Evolutionary conservation across 2,797 vertebrate genomes (phyloP).

Genomic region (Phrynocephalus forsythii): DNA sequence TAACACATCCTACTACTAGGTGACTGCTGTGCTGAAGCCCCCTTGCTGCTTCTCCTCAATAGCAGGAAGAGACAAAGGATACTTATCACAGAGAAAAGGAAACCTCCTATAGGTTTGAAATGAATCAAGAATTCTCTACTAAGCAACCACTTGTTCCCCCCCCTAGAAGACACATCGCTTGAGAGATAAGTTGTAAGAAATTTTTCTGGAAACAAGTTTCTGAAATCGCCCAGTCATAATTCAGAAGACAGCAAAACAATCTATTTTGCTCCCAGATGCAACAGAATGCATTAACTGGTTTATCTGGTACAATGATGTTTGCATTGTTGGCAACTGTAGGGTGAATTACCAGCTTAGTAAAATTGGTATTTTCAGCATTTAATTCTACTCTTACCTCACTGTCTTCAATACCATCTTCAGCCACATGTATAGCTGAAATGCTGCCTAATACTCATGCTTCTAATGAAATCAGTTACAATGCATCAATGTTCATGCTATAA

Average conservation of each 20-base stretch:
- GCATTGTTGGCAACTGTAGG: background rate
- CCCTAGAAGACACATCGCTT: background rate
- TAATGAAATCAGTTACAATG: background rate
- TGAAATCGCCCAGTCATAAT: background rate
- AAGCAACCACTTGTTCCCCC: background rate
- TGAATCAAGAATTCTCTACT: background rate
- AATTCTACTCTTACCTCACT: background rate
- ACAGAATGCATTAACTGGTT: background rate
- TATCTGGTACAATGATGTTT: background rate
- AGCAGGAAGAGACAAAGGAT: background rate
- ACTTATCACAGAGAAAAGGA: background rate
- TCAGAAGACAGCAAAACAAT: background rate
- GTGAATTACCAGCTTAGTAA: background rate
- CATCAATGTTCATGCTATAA: background rate
- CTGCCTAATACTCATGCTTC: background rate
- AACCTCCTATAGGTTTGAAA: background rate
- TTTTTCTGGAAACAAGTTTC: background rate
- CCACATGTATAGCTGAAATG: background rate
- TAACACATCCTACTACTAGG: background rate
- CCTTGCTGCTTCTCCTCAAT: background rate
- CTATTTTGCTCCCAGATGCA: background rate
- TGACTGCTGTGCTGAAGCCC: background rate
- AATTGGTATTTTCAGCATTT: background rate
- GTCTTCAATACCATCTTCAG: background rate
- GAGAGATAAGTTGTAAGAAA: background rate